Conservation (phyloP, 2,888 invertebrate species). For the Hirtodrosophila cameraria region DNA sequence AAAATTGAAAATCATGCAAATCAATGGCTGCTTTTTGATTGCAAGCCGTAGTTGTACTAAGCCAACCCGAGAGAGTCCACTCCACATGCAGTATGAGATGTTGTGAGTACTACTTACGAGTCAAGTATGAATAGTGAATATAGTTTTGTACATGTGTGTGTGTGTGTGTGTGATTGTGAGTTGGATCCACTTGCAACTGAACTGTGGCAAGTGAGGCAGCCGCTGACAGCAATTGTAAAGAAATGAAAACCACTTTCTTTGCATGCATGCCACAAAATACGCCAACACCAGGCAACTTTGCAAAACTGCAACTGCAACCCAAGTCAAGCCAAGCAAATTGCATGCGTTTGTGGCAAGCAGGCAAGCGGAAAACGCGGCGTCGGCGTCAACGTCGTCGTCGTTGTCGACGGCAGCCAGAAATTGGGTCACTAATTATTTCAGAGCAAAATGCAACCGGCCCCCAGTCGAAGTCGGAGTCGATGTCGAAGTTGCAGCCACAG, state of each 20-base stretch:
- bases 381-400: constrained; percentile 29
- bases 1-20: constrained; percentile 68
- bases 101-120: constrained; percentile 17
- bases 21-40: constrained; percentile 62
- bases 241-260: constrained; percentile 83
- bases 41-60: constrained; percentile 46
- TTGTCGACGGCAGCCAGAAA: constrained; percentile 60
- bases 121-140: not conserved
- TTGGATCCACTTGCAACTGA: constrained; percentile 47
- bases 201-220: constrained; percentile 55
- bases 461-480: constrained; percentile 27
- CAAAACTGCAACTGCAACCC: constrained; percentile 50
- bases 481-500: constrained; percentile 35
- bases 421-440: constrained; percentile 81
- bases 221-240: constrained; percentile 71
- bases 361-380: constrained; percentile 68
- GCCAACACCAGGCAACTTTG: constrained; percentile 51
- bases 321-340: constrained; percentile 69
- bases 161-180: constrained; percentile 17
- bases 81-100: constrained; percentile 2
- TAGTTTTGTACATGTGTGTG: too few species aligned
- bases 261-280: constrained; percentile 76
- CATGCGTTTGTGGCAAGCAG: constrained; percentile 66
- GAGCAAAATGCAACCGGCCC: constrained; percentile 77
- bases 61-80: constrained; percentile 48